Percentiles rank a stretch among this genome's conserved stretches.
These are phyloP conservation scores for Virgularia gustaviana DNA, from an alignment of 92 coral and sea anemone genomes.

Conservation along the genomic window DNA sequence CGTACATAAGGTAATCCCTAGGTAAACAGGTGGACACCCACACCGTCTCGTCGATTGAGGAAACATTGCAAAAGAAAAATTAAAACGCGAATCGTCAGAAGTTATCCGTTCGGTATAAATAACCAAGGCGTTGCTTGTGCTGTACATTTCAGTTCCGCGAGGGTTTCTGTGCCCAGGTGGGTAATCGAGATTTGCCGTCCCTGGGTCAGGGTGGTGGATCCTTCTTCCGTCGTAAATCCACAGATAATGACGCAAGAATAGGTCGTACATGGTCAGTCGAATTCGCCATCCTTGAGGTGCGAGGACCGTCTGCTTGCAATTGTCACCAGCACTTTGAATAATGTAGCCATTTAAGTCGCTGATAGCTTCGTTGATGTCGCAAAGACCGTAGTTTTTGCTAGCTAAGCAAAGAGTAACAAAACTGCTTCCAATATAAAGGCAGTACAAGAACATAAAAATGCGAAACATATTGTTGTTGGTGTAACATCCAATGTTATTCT, in stretches of 20 bases:
- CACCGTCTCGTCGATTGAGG: neutral
- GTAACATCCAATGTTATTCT: no score
- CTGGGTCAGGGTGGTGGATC: no score
- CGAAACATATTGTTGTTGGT: no score
- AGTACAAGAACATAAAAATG: neutral
- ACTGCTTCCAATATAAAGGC: neutral
- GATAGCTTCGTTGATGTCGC: neutral
- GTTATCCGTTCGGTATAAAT: neutral
- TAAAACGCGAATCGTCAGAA: neutral
- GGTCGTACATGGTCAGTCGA: neutral
- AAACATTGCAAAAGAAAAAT: neutral
- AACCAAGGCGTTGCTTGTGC: neutral
- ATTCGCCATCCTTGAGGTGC: slow-evolving; percentile 17
- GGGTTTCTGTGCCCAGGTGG: no score
- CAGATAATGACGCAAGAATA: neutral
- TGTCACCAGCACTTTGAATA: neutral
- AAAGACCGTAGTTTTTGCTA: no score
- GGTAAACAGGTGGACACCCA: neutral
- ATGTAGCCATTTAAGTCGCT: neutral
- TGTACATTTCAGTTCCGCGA: neutral
- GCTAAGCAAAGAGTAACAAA: neutral
- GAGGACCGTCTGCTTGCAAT: slow-evolving; percentile 1
- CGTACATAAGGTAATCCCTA: neutral
- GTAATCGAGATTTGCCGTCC: no score
- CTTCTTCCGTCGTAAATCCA: no score